Evolutionary conservation across 2,888 invertebrate genomes (phyloP).

Genomic region (Epinotia nisella): DNA sequence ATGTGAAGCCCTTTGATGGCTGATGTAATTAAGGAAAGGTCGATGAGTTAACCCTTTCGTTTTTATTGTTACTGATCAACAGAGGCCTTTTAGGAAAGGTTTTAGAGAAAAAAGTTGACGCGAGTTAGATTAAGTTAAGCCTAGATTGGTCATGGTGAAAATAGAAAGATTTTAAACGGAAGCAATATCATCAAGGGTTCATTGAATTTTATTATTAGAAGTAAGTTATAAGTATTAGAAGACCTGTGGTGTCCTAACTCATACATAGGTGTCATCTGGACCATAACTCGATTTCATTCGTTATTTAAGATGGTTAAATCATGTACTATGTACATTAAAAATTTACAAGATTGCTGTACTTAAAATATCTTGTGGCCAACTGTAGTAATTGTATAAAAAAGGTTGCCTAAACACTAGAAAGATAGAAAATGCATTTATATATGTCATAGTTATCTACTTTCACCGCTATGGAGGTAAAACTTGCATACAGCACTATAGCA

Average conservation of each 20-base stretch:
- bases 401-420: slow-evolving; percentile 75
- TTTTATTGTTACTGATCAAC: slow-evolving; percentile 39
- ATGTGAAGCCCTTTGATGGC: slow-evolving; percentile 29
- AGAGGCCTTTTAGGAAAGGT: slow-evolving; percentile 9
- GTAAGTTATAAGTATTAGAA: no score
- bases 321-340: slow-evolving; percentile 58
- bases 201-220: no score
- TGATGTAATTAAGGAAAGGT: slow-evolving; percentile 40
- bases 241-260: slow-evolving; percentile 52
- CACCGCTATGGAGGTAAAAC: neutral
- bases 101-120: slow-evolving; percentile 21
- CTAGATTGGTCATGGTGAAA: neutral
- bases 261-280: slow-evolving; percentile 57
- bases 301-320: slow-evolving; percentile 59
- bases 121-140: neutral
- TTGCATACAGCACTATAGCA: no score
- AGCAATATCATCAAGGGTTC: no score
- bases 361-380: slow-evolving; percentile 40
- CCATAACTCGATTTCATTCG: slow-evolving; percentile 58
- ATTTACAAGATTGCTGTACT: slow-evolving; percentile 65
- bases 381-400: slow-evolving; percentile 67
- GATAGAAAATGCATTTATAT: slow-evolving; percentile 17
- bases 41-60: slow-evolving; percentile 39
- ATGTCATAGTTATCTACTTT: slow-evolving; percentile 20
- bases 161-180: no score